These are phyloP conservation scores for Phymatocera aterrima DNA, from an alignment of 2,888 invertebrate genomes.

Conservation along the genomic window DNA sequence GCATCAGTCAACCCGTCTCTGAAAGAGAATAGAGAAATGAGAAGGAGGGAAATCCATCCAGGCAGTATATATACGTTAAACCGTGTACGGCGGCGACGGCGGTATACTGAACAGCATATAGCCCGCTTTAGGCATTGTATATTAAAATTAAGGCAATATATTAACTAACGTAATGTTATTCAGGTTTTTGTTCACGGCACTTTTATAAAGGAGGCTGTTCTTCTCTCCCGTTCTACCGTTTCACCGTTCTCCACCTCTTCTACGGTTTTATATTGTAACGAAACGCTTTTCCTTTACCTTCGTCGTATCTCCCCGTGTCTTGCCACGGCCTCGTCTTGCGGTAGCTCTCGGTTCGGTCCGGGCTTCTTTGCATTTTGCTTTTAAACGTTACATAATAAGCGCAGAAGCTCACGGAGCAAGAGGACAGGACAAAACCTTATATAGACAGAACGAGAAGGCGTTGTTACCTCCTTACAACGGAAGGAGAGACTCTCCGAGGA, in stretches of 20 bases:
- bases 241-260: neutral
- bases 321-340: neutral
- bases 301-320: neutral
- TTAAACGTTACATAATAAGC: constrained; percentile 55
- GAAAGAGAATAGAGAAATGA: constrained; percentile 22
- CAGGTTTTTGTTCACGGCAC: constrained; percentile 56
- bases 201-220: constrained; percentile 51
- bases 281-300: neutral
- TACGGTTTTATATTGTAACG: constrained; percentile 23
- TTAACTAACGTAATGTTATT: constrained; percentile 61
- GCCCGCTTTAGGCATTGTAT: constrained; percentile 55
- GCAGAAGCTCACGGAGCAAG: neutral
- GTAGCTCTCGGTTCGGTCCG: neutral
- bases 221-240: neutral
- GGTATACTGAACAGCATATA: constrained; percentile 51
- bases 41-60: constrained; percentile 25
- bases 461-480: neutral
- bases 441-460: constrained; percentile 48
- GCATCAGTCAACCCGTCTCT: constrained; percentile 45
- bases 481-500: constrained; percentile 38
- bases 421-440: constrained; percentile 47
- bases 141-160: constrained; percentile 62
- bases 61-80: no score
- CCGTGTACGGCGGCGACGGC: constrained; percentile 39
- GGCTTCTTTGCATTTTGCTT: constrained; percentile 48